These are phyloP conservation scores for Aproaerema taeniolella DNA, from an alignment of 2,888 invertebrate species.

Conservation along the genomic window DNA sequence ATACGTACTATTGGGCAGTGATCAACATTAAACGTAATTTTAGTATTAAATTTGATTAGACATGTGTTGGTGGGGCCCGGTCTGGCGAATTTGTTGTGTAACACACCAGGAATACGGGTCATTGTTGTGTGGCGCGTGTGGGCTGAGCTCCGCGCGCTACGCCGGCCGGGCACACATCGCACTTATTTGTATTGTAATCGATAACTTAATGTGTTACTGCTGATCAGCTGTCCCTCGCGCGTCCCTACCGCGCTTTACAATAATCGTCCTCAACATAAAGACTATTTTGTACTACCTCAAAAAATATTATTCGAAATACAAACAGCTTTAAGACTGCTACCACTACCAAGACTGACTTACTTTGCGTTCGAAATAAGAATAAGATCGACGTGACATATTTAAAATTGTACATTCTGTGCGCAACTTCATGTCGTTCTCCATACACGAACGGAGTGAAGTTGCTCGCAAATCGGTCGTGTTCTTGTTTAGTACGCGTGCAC, in stretches of 20 bases:
- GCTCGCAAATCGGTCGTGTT: no score
- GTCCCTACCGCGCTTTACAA: slow-evolving; percentile 35
- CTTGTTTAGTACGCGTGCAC: no score
- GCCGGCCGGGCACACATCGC: slow-evolving; percentile 48
- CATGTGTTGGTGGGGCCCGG: slow-evolving; percentile 58
- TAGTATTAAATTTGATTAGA: slow-evolving; percentile 73
- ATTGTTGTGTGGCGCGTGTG: slow-evolving; percentile 50
- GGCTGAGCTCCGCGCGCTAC: slow-evolving; percentile 49
- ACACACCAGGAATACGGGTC: slow-evolving; percentile 68
- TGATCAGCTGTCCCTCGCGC: slow-evolving; percentile 32
- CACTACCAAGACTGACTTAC: no score
- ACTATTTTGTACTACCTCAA: no score
- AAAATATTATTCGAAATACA: no score
- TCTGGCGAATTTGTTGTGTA: slow-evolving; percentile 59
- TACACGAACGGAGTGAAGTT: no score
- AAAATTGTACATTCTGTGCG: no score
- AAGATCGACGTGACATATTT: no score
- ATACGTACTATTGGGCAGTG: slow-evolving; percentile 77
- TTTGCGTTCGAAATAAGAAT: no score
- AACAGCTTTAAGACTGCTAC: slow-evolving; percentile 3
- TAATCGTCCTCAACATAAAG: no score
- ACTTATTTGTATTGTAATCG: slow-evolving; percentile 65
- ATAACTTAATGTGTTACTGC: slow-evolving; percentile 61
- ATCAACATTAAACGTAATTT: slow-evolving; percentile 76
- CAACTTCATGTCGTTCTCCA: no score